phyloP scores from a whole-genome alignment of 2,888 invertebrate genomes.

The Lepetodrilus schrolli region DNA sequence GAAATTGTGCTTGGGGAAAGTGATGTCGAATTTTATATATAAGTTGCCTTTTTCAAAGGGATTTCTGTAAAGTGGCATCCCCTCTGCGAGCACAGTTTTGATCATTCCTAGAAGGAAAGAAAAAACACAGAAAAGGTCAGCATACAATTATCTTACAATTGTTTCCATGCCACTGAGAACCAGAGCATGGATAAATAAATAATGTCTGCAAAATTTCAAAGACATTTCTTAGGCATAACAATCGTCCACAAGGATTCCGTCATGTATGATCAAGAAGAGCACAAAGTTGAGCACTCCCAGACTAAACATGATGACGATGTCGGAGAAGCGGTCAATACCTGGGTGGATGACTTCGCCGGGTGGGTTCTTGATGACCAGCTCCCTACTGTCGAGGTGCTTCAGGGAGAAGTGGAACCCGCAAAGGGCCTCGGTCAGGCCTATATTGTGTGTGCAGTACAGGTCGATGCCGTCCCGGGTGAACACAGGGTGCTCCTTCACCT shows the following conservation, averaged over 20 bases:
- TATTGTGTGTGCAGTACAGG: slow-evolving; percentile 81
- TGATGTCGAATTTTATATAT: slow-evolving; percentile 88
- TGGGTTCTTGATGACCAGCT: slow-evolving; percentile 85
- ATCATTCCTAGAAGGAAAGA: slow-evolving; percentile 77
- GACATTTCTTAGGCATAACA: too few relatives aligned
- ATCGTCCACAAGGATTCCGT: too few relatives aligned
- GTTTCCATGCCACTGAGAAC: too few relatives aligned
- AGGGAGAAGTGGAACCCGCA: slow-evolving; percentile 90
- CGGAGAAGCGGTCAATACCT: slow-evolving; percentile 78
- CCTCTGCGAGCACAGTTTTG: slow-evolving; percentile 87
- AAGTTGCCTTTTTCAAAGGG: slow-evolving; percentile 91
- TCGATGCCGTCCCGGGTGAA: slow-evolving; percentile 87
- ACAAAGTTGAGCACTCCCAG: background rate
- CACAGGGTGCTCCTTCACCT: slow-evolving; percentile 85
- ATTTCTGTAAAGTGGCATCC: slow-evolving; percentile 91
- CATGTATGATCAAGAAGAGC: too few relatives aligned
- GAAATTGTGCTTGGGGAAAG: slow-evolving; percentile 86
- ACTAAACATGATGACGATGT: background rate
- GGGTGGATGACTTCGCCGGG: slow-evolving; percentile 90
- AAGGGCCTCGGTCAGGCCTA: slow-evolving; percentile 89
- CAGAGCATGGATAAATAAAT: too few relatives aligned
- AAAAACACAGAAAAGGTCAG: too few relatives aligned
- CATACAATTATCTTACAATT: too few relatives aligned
- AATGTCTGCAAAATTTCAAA: too few relatives aligned
- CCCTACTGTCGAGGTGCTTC: slow-evolving; percentile 92